Base-by-base conservation (phyloP, 1,140 invertebrate species). In the Philaenus spumarius region DNA sequence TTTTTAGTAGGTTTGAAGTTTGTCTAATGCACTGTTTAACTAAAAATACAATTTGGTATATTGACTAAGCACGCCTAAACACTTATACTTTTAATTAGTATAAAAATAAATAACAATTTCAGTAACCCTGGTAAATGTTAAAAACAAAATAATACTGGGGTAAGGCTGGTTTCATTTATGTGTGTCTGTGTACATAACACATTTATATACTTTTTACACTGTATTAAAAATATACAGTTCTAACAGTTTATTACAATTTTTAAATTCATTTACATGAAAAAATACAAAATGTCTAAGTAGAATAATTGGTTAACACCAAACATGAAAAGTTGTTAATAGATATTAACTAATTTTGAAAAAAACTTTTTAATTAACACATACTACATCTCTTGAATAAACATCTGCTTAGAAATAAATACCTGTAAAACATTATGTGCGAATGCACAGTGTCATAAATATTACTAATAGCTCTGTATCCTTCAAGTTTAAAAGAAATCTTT, bases 261-360 rank as follows among this genome's bases (percentile, higher is more conserved):
- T 23, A 23, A 34, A 14, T 14, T 14, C 12, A 26, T 7, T 39
- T 37, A 53, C n/a, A 39, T 39, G 12, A 47, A 39, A 39, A 53
- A 53, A 53, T 39, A 39, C 20, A 39, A 53, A 53, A 53, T 22
- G 30, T 19, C 26, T 53, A 53, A 53, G 37, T 53, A 35, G 50
- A 53, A 53, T 51, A 34, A 51, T 39, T 26, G 50, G 37, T 53
- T 34, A 26, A 53, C 50, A 39, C 22, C 37, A 37, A 20, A 53
- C 35, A 53, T 3, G 26, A 30, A 30, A 30, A 30, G 26, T 30
- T 39, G 50, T 53, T 20, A 19, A 53, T 24, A 50, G n/a, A 30
- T 26, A 50, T 35, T 53, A 22, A 37, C 14, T 15, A 14, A 22
- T 14, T 39, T 19, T 17, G n/a, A 53, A 37, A 53, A 14, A 39